Base-by-base conservation (phyloP, 2,888 invertebrate species). In the Ferdinandea cuprea region DNA sequence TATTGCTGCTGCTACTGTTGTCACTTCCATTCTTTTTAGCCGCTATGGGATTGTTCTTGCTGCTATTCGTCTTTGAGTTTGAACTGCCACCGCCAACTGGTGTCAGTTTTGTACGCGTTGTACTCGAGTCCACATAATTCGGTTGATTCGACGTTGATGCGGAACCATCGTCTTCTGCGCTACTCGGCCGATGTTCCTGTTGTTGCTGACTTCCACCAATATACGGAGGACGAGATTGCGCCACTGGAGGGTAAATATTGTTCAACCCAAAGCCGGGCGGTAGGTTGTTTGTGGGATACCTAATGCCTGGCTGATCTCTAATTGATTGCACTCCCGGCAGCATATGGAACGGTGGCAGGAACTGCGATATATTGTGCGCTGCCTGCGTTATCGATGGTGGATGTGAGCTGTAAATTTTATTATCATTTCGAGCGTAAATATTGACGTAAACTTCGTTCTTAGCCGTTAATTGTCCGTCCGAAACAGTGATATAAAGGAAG, bases 381-480 rank as follows among this genome's bases (percentile, higher is more conserved):
- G 89, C 89, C 63, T 87, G 89, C 19, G 88, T 87, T 74, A 89
- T 89, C 13, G 89, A 88, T 85, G 89, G 88, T 79, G 87, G 89
- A 86, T 85, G 91, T 28, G 87, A 86, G n/a, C 86, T 87, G 11
- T 86, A 87, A 17, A 86, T 86, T 21, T 86, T 86, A 46, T 86
- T 86, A 32, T 88, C 87, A 19, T 86, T 86, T 8, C 83, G 86
- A 15, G 87, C 85, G 35, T 90, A 86, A 85, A 95, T 94, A 86
- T 93, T 92, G 9, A 94, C 94, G 88, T 92, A 93, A n/a, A 95
- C 94, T 90, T 94, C 94, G 54, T 92, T 93, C 89, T 95, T 95
- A 1, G 94, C 93, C 5, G 92, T 92, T 52, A 94, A 90, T 78
- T 92, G 91, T 4, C 95, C 95, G 89, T 95, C 94, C 17, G 92